Evolutionary conservation across 2,888 invertebrate genomes (phyloP), one percentile per base, ranked within the genome.

Genomic region (Belgica antarctica): DNA sequence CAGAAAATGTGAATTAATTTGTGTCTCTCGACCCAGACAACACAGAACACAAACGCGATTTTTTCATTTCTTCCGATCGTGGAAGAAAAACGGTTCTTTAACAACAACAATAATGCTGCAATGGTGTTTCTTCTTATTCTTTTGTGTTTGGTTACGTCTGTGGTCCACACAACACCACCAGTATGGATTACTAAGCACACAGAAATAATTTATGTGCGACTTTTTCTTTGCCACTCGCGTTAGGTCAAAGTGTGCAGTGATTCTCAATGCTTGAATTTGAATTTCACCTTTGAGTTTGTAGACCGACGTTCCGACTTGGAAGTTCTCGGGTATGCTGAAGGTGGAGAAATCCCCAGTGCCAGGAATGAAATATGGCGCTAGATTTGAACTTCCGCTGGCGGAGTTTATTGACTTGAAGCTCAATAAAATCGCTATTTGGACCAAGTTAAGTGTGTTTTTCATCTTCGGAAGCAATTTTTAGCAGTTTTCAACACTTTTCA

Each of bases 331-430:
- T 10, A 92, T 78, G 71, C 86, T 86, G 75, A 92, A 87, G 72
- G 87, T 84, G 1, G 87, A 84, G 89, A 92, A 89, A 76, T 92
- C 91, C 1, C 91, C 90, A 1, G 81, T 80, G 73, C 88, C 88
- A 22, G 88, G 85, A 24, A 89, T 80, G 77, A 92, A 92, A 75
- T 88, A 87, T 0, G 91, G 90, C 1, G 87, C 86, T 71, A 86
- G 82, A 83, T 90, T 90, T 15, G 3, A 1, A 27, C 3, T 36
- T n/a, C 25, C 22, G 12, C 5, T 46, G 5, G 15, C 10, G 41
- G 25, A 31, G 5, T 31, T n/a, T 8, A 65, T 24, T 3, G 3
- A n/a, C 1, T 34, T 52, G 22, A 57, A 17, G 5, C 31, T 8
- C 10, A 68, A 8, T 15, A 68, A 34, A 19, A 28, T 68, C 5